Evolutionary conservation across 2,797 vertebrate genomes (phyloP).

Genomic region (Peromyscus aztecus): DNA sequence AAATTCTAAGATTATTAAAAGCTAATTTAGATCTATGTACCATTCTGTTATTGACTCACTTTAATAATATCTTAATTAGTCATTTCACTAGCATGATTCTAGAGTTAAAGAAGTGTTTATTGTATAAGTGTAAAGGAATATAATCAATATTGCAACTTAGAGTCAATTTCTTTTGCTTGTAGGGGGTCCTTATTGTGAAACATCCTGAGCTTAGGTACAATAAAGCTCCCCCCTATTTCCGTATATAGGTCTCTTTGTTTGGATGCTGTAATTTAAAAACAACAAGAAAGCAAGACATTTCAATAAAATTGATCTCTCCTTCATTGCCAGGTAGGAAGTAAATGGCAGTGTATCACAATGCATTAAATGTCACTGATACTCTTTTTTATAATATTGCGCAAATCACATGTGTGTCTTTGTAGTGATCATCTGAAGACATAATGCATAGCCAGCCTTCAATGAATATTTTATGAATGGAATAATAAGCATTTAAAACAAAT

Average conservation of each 20-base stretch:
- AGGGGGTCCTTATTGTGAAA: constrained; percentile 63
- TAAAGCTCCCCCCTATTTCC: constrained; percentile 40
- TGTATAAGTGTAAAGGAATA: constrained; percentile 55
- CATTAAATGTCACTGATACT: constrained; percentile 14
- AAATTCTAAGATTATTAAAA: constrained; percentile 78
- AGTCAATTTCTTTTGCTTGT: constrained; percentile 71
- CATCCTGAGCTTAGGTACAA: constrained; percentile 48
- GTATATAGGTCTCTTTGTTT: constrained; percentile 32
- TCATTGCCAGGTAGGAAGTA: not conserved
- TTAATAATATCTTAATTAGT: constrained; percentile 81
- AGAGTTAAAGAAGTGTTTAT: constrained; percentile 55
- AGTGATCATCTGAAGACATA: not conserved
- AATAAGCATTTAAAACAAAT: constrained; percentile 28
- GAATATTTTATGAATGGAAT: constrained; percentile 53
- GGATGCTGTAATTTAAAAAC: constrained; percentile 26
- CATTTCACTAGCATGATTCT: constrained; percentile 57
- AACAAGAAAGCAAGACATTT: constrained; percentile 18
- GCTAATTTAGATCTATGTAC: constrained; percentile 68
- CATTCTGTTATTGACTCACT: constrained; percentile 65
- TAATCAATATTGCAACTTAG: constrained; percentile 72
- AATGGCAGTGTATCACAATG: not conserved
- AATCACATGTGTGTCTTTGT: not conserved
- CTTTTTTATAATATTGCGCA: not conserved
- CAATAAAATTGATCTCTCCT: not conserved
- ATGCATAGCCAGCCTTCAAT: not conserved